Base-by-base conservation (phyloP, 2,888 invertebrate species). In the Eustalomyia histrio region DNA sequence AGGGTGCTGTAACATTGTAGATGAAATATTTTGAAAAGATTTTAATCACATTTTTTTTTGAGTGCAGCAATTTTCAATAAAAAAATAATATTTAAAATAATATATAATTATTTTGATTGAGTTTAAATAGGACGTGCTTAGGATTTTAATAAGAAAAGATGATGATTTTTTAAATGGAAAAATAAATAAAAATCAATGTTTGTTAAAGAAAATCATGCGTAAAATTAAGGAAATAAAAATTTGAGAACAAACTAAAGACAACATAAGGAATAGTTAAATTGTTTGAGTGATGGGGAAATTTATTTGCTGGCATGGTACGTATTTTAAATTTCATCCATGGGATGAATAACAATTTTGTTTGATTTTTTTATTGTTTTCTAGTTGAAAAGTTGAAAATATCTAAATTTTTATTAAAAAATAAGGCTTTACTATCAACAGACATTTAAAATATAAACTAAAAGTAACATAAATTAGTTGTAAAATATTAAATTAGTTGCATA, bases 1-100 rank as follows among this genome's bases (percentile, higher is more conserved):
- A 97, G 33, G 97, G 97, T 68, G 97, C 97, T 97, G 92, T 83
- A 91, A 71, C 39, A 86, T 85, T 75, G 8, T 83, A 83, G 83
- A 80, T 82, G 64, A 50, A 29, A n/a, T n/a, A n/a, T n/a, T n/a
- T n/a, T n/a, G n/a, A 50, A 35, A 58, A 8, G 14, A 21, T 74
- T 47, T 7, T 7, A 61, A 58, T 67, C 33, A 71, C 10, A 68
- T 63, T 10, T 64, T 69, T 39, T 43, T 58, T n/a, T 14, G 57
- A 58, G 7, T 29, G 39, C 24, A 57, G 71, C 63, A 65, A 16
- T 57, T 17, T 47, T 55, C 55, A 29, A 12, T 35, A 17, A 76
- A 53, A 6, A 10, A 8, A 21, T 1, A 12, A 17, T 64, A 52
- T 16, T 63, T 47, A 63, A 76, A 47, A 47, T 3, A 47, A 47